A percentile compares a stretch with the other conserved stretches of the same genome.
Conservation (phyloP, 2,113 vertebrate species). For the Lota lota region DNA sequence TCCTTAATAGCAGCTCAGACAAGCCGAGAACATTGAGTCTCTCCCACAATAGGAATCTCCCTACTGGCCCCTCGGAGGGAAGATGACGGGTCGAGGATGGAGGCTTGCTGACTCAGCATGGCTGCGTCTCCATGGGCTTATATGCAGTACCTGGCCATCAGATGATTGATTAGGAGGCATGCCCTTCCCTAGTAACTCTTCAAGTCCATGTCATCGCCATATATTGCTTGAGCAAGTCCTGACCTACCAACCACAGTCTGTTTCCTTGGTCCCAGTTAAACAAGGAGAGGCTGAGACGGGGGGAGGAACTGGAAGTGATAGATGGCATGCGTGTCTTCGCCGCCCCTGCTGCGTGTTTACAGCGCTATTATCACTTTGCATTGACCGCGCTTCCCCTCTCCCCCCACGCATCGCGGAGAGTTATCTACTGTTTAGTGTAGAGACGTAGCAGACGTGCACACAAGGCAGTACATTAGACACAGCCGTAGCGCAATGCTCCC, state of each 20-base stretch:
- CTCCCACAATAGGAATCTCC: constrained; percentile 32
- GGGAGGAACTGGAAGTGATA: not conserved
- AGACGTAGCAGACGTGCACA: too few relatives aligned
- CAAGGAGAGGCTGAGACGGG: not conserved
- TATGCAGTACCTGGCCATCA: constrained; percentile 50
- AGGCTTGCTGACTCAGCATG: constrained; percentile 66
- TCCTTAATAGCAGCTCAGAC: constrained; percentile 25
- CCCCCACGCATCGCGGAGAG: too few relatives aligned
- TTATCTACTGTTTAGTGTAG: too few relatives aligned
- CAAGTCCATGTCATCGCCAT: constrained; percentile 2
- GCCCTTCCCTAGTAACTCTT: constrained; percentile 20
- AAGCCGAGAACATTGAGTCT: constrained; percentile 24
- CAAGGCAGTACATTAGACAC: too few relatives aligned
- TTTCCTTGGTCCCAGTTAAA: too few relatives aligned
- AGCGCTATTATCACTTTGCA: too few relatives aligned
- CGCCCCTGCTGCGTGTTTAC: too few relatives aligned
- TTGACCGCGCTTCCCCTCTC: too few relatives aligned
- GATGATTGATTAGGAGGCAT: constrained; percentile 26
- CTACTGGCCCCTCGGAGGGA: constrained; percentile 44
- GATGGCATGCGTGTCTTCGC: not conserved
- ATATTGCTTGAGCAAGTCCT: not conserved
- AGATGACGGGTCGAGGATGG: constrained; percentile 54
- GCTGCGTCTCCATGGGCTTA: constrained; percentile 46
- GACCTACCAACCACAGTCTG: too few relatives aligned
- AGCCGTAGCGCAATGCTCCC: too few relatives aligned